A percentile compares a stretch with the other conserved stretches of the same genome.
phyloP scores from a whole-genome alignment of 2,888 invertebrate genomes.

The Campoletis raptor region DNA sequence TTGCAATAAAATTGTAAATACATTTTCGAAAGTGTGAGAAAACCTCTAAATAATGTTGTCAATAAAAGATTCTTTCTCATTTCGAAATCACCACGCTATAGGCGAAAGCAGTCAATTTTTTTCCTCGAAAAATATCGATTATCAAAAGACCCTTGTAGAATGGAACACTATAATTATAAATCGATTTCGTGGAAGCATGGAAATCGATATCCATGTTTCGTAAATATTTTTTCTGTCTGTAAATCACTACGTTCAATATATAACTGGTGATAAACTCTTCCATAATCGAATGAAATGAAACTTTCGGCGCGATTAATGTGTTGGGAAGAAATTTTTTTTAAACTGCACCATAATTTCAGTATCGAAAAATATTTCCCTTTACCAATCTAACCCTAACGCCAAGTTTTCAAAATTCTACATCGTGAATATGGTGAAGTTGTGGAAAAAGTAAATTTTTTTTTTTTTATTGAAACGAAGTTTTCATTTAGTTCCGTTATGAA shows the following conservation, averaged over 20 bases:
- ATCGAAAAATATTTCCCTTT: neutral
- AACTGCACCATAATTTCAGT: too few species aligned
- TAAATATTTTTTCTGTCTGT: neutral
- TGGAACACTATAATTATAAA: slow-evolving; percentile 41
- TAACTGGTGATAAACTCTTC: neutral
- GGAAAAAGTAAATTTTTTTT: neutral
- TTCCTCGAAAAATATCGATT: slow-evolving; percentile 27
- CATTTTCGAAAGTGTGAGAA: too few species aligned
- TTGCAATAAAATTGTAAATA: neutral
- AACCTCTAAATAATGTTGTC: too few species aligned
- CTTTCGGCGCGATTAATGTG: neutral
- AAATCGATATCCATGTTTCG: slow-evolving; percentile 22
- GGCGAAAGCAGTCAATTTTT: neutral
- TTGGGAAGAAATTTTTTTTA: too few species aligned
- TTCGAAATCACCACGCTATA: neutral
- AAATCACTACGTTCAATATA: slow-evolving; percentile 29
- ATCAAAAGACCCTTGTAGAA: slow-evolving; percentile 5
- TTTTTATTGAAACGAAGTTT: neutral
- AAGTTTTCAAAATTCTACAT: neutral
- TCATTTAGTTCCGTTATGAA: neutral
- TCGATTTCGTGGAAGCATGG: slow-evolving; percentile 27
- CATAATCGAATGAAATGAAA: slow-evolving; percentile 13
- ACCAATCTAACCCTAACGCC: neutral
- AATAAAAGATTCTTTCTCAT: neutral
- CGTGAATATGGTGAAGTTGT: too few species aligned